These are phyloP conservation scores for Phalacrocorax aristotelis DNA, from an alignment of 2,113 vertebrate species.

Conservation along the genomic window DNA sequence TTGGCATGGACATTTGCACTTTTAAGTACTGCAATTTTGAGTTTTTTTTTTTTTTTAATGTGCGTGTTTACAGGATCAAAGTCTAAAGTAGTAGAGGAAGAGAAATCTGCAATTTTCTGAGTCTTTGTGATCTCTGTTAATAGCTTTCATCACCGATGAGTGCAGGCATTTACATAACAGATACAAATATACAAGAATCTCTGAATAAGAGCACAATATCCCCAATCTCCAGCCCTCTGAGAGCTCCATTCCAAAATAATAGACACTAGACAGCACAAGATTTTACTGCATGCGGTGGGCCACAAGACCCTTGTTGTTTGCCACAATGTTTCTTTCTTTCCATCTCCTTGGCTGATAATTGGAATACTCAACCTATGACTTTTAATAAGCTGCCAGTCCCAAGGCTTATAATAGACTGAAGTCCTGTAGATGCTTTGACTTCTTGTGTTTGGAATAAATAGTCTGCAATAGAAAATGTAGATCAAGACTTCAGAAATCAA, in stretches of 20 bases:
- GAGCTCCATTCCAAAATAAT: neutral
- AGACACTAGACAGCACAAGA: neutral
- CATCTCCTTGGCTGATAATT: slow-evolving; percentile 35
- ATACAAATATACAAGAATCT: neutral
- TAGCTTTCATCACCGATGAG: neutral
- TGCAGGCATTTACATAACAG: slow-evolving; percentile 42
- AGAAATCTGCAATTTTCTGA: slow-evolving; percentile 11
- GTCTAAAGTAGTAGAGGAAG: neutral
- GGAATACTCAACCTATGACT: slow-evolving; percentile 50
- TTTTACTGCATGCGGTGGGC: neutral
- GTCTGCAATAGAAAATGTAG: slow-evolving; percentile 11
- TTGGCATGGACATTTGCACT: neutral
- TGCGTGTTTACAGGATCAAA: neutral
- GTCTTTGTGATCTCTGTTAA: slow-evolving; percentile 37
- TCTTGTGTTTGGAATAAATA: slow-evolving; percentile 33
- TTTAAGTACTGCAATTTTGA: neutral
- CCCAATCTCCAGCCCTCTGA: neutral
- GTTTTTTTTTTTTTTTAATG: neutral
- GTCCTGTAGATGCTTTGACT: slow-evolving; percentile 8
- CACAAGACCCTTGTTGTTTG: neutral
- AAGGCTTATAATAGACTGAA: slow-evolving; percentile 35
- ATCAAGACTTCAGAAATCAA: slow-evolving; percentile 53
- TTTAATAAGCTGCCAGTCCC: slow-evolving; percentile 35
- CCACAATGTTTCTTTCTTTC: slow-evolving; percentile 11
- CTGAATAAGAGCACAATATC: neutral